A percentile compares a stretch with the other conserved stretches of the same genome.
Evolutionary conservation across 2,113 vertebrate species (phyloP).

Genomic region (Gobius niger): DNA sequence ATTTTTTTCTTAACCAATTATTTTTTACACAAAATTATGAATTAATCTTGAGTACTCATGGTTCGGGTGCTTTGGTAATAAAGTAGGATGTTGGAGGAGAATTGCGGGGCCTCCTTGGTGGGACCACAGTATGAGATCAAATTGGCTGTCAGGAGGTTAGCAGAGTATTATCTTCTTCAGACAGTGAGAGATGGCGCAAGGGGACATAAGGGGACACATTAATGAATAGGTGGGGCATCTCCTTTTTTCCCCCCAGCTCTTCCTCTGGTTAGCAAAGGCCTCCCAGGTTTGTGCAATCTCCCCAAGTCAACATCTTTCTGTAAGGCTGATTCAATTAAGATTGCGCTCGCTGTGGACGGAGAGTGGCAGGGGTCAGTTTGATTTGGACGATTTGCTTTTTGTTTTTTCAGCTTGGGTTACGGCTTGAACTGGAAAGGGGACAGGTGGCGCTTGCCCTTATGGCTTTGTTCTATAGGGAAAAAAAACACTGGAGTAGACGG

Average conservation of each 20-base stretch:
- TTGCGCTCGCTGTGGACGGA: constrained; percentile 83
- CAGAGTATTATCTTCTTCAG: constrained; percentile 75
- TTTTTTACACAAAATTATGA: not conserved
- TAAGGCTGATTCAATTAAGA: constrained; percentile 99
- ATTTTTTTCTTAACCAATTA: not conserved
- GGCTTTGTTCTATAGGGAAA: constrained; percentile 33
- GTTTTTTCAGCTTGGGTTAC: constrained; percentile 66
- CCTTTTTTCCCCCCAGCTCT: constrained; percentile 67
- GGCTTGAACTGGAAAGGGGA: constrained; percentile 40
- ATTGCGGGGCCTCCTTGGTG: constrained; percentile 47
- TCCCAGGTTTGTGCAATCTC: constrained; percentile 94
- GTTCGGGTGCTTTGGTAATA: not conserved
- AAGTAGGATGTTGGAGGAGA: constrained; percentile 48
- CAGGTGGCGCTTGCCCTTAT: constrained; percentile 50
- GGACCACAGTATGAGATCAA: constrained; percentile 77
- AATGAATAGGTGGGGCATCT: constrained; percentile 84
- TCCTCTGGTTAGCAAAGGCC: constrained; percentile 83
- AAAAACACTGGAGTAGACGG: constrained; percentile 30
- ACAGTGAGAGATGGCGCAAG: constrained; percentile 84
- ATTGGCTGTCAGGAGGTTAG: constrained; percentile 69
- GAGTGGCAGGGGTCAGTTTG: constrained; percentile 89
- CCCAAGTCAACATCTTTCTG: constrained; percentile 95
- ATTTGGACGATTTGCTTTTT: constrained; percentile 83
- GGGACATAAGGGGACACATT: constrained; percentile 75
- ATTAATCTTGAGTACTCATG: not conserved